A percentile compares a stretch with the other conserved stretches of the same genome.
These are phyloP conservation scores for Dynastes hyllus DNA, from an alignment of 2,888 invertebrate species.

Conservation along the genomic window DNA sequence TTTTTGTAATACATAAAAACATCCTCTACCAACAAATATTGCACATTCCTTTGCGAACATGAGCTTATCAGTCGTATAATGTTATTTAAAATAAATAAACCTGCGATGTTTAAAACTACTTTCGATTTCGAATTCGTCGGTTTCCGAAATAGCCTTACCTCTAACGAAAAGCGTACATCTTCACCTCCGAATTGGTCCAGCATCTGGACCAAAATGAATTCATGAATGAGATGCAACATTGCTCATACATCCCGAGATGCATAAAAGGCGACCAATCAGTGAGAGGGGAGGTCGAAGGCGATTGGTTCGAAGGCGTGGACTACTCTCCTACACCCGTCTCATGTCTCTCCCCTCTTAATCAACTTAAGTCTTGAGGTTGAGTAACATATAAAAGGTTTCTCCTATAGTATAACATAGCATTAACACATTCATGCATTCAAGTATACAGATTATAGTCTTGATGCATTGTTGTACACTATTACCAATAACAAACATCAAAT, in stretches of 20 bases:
- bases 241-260: slow-evolving; percentile 53
- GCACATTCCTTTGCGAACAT: too few species aligned
- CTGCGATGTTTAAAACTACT: background rate
- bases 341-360: slow-evolving; percentile 58
- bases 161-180: background rate
- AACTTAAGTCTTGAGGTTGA: slow-evolving; percentile 60
- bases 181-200: slow-evolving; percentile 50
- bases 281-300: slow-evolving; percentile 51
- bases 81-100: too few species aligned
- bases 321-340: slow-evolving; percentile 55
- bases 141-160: background rate
- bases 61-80: too few species aligned
- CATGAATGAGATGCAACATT: slow-evolving; percentile 58
- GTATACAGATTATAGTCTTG: slow-evolving; percentile 51
- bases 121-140: slow-evolving; percentile 32
- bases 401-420: slow-evolving; percentile 60
- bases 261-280: slow-evolving; percentile 55
- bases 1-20: too few species aligned
- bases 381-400: slow-evolving; percentile 62
- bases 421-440: slow-evolving; percentile 61
- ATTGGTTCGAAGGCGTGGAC: slow-evolving; percentile 54
- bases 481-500: slow-evolving; percentile 11
- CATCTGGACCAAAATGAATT: slow-evolving; percentile 56
- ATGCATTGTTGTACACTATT: slow-evolving; percentile 39
- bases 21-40: too few species aligned